Evolutionary conservation across 37 sponge, comb jelly and placozoan species (phyloP).

Genomic region (Lycopodina hypogea): DNA sequence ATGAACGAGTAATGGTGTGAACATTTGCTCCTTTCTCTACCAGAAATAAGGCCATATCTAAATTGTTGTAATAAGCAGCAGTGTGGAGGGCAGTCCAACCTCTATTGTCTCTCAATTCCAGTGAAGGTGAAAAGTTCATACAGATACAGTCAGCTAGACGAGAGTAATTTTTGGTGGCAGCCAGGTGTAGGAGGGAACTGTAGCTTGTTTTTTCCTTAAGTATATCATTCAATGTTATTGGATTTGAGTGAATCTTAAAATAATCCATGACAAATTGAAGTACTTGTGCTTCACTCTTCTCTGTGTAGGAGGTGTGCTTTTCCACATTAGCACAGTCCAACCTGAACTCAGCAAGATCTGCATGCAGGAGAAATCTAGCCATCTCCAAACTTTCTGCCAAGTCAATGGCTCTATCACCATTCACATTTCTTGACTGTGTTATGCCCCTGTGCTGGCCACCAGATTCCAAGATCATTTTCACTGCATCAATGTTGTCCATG

Average conservation of each 20-base stretch:
- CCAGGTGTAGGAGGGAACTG: slow-evolving; percentile 56
- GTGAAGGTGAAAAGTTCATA: neutral
- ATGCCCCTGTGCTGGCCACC: slow-evolving; percentile 14
- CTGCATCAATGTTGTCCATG: slow-evolving; percentile 68
- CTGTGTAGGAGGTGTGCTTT: neutral
- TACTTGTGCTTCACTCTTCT: slow-evolving; percentile 13
- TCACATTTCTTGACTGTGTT: slow-evolving; percentile 30
- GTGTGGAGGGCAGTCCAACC: slow-evolving; percentile 70
- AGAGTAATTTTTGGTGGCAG: slow-evolving; percentile 67
- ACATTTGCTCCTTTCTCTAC: slow-evolving; percentile 45
- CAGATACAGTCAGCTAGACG: slow-evolving; percentile 45
- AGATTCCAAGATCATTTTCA: slow-evolving; percentile 27
- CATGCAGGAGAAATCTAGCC: slow-evolving; percentile 51
- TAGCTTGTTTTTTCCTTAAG: slow-evolving; percentile 38
- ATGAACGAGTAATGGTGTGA: slow-evolving; percentile 41
- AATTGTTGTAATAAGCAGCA: slow-evolving; percentile 55
- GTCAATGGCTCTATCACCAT: slow-evolving; percentile 70
- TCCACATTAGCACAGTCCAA: neutral
- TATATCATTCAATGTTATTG: slow-evolving; percentile 23
- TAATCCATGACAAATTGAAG: slow-evolving; percentile 22
- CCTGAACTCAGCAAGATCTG: slow-evolving; percentile 45
- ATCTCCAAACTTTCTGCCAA: slow-evolving; percentile 65
- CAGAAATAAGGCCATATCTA: slow-evolving; percentile 50
- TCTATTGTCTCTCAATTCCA: slow-evolving; percentile 34
- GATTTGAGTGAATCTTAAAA: slow-evolving; percentile 10